Conservation (phyloP, 2,113 vertebrate species). For the Mesembrinibis cayennensis region DNA sequence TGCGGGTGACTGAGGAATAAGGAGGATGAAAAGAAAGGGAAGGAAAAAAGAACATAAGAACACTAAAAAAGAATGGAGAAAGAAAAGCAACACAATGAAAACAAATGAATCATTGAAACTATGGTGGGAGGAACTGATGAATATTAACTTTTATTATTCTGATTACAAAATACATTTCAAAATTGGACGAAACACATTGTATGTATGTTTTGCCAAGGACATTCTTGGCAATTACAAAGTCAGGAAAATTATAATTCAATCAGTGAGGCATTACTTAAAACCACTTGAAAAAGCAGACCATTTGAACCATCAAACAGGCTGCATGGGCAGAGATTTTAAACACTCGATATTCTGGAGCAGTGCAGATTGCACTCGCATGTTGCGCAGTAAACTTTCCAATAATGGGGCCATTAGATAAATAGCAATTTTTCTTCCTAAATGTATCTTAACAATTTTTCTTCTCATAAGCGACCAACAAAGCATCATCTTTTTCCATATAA, state of each 20-base stretch:
- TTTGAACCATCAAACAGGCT: background rate
- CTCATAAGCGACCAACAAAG: background rate
- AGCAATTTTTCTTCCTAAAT: background rate
- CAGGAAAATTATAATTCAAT: constrained; percentile 58
- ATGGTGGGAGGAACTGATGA: constrained; percentile 46
- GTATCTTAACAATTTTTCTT: background rate
- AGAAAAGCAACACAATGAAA: constrained; percentile 26
- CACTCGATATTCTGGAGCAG: background rate
- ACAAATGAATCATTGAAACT: background rate
- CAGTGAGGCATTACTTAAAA: constrained; percentile 49
- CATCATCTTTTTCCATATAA: background rate
- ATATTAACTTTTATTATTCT: constrained; percentile 53
- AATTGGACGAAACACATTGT: constrained; percentile 35
- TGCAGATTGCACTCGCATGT: background rate
- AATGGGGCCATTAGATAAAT: background rate
- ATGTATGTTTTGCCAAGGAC: constrained; percentile 60
- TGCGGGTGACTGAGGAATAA: background rate
- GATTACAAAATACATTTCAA: constrained; percentile 63
- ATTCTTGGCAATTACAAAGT: constrained; percentile 57
- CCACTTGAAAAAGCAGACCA: constrained; percentile 41
- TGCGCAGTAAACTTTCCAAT: background rate
- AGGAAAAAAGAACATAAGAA: background rate
- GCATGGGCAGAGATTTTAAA: background rate
- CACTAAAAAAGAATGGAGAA: background rate
- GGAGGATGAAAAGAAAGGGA: background rate